Base-by-base conservation (phyloP, 2,113 vertebrate species). In the Hypomesus transpacificus region DNA sequence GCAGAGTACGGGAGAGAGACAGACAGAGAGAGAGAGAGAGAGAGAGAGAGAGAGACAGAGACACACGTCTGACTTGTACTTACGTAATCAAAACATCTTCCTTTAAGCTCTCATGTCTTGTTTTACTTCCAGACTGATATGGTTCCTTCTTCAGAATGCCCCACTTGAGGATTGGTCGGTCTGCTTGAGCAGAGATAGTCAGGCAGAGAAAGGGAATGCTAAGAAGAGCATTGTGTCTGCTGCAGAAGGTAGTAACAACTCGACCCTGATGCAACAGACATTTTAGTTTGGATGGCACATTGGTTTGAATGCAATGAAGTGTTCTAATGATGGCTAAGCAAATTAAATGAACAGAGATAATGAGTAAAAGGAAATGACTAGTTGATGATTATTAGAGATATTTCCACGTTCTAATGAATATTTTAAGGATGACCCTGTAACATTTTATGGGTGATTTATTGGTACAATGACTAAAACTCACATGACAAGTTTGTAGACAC, bases 71-170 rank as follows among this genome's bases (percentile, higher is more conserved):
- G 39, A 82, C 67, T 59, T 54, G 63, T 63, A 66, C 69, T 69
- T 76, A 66, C 69, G 68, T 76, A 70, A 81, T 83, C 67, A 78
- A 85, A 78, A 80, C 70, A n/a, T 80, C 69, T 70, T 75, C 56
- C 61, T 67, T 69, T 78, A 20, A 66, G 3, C 70, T 14, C 17
- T 56, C 18, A 51, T 6, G 60, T 62, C 71, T 71, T 62, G 18
- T 75, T 78, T 75, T 62, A 21, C 54, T 53, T 64, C 66, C 56
- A 17, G 34, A 8, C 52, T 26, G 13, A 54, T 17, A 68, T 71
- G 31, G 24, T 22, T 24, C 68, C 34, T 1, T 11, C 20, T 74
- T 57, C 50, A n/a, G 65, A 58, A 76, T 8, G n/a, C 51, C 18
- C 17, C 64, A 66, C n/a, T 18, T 52, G 11, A 21, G 14, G 28